Conservation (phyloP, 2,888 invertebrate genomes). For the Helicoverpa assulta region DNA sequence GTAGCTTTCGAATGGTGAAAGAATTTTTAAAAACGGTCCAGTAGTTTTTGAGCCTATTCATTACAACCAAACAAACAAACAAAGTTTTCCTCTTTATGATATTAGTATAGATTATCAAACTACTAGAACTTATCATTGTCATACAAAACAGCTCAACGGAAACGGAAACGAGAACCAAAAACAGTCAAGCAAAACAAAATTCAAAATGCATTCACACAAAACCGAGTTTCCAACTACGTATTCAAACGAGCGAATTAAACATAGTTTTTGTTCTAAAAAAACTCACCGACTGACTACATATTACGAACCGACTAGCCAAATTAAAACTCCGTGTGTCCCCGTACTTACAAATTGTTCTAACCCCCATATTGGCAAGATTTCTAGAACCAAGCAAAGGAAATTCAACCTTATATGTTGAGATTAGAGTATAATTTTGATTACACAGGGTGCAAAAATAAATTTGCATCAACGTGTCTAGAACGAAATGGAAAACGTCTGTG, state of each 20-base stretch:
- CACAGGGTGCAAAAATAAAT: conserved; percentile 45
- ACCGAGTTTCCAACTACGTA: conserved; percentile 22
- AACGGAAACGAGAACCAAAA: conserved; percentile 16
- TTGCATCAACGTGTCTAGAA: conserved; percentile 58
- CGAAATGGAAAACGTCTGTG: conserved; percentile 53
- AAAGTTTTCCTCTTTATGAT: no score
- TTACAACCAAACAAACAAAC: no score
- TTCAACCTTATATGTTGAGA: conserved; percentile 27
- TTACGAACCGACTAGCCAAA: conserved; percentile 50
- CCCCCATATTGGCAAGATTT: conserved; percentile 76
- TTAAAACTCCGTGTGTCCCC: conserved; percentile 68
- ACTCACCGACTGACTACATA: conserved; percentile 13
- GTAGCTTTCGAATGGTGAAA: no score
- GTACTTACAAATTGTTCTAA: conserved; percentile 76
- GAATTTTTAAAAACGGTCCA: no score
- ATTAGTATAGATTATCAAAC: no score
- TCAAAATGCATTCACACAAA: conserved; percentile 27
- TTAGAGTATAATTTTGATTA: conserved; percentile 39
- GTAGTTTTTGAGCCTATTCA: no score
- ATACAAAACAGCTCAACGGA: background rate
- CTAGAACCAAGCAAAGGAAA: conserved; percentile 31
- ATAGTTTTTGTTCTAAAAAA: conserved; percentile 26
- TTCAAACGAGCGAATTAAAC: conserved; percentile 40
- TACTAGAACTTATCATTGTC: no score
- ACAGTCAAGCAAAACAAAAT: conserved; percentile 21